Evolutionary conservation across 2,113 vertebrate genomes (phyloP), one percentile per base, ranked within the genome.

Genomic region (Rhagologus leucostigma): DNA sequence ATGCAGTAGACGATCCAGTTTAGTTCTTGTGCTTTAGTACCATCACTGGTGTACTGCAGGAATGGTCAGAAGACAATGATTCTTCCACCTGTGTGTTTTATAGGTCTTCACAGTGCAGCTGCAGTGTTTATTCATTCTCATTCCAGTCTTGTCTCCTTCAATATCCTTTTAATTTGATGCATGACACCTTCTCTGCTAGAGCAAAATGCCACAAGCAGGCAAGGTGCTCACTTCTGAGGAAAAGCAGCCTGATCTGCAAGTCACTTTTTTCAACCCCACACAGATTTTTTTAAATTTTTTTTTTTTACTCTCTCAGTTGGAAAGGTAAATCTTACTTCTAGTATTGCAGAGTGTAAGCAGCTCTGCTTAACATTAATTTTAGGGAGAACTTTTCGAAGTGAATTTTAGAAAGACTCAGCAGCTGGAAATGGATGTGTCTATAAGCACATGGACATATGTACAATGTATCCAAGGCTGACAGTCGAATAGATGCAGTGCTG

Each of bases 91-190:
- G 7, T 55, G 37, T 83, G 27, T 57, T 80, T 93, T 89, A 74
- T 74, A 75, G 57, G 35, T 70, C 46, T 53, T 90, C 39, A 29
- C 63, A 83, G 50, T 59, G 42, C 67, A 86, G 59, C 75, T 93
- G 92, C 82, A 93, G 42, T 4, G 0, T 59, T 69, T 87, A 55
- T 76, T 94, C 67, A 76, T 95, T 94, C 82, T 96, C 30, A 93
- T 96, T 91, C 87, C 35, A 86, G 9, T 55, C 73, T 69, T 53
- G 76, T 55, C 59, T 73, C 35, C 42, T 91, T 64, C 2, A 0
- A 29, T 55, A 77, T 67, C 73, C 75, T 80, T 84, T 85, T 88
- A 95, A 91, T 93, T 94, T 93, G 59, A 85, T 96, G 82, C 82
- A 74, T 0, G 1, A 63, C 75, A 77, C 70, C 16, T 79, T 68